Evolutionary conservation across 2,888 invertebrate genomes (phyloP).

Genomic region (Agrilus biguttatus): DNA sequence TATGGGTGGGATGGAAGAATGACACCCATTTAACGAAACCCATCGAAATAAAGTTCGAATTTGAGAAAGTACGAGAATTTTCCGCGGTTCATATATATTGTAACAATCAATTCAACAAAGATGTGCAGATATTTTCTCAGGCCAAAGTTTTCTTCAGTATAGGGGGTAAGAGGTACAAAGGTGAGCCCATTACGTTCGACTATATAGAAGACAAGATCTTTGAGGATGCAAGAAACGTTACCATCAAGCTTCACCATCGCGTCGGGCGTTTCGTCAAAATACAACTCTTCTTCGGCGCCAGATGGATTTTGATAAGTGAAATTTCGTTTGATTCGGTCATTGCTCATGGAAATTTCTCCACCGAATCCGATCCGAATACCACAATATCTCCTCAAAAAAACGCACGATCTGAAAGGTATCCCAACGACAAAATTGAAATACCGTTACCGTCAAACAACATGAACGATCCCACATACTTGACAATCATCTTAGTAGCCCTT

Average conservation of each 20-base stretch:
- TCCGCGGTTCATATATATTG: slow-evolving; percentile 66
- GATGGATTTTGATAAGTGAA: slow-evolving; percentile 86
- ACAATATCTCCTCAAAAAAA: slow-evolving; percentile 35
- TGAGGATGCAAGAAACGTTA: slow-evolving; percentile 68
- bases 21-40: slow-evolving; percentile 50
- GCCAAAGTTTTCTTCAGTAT: slow-evolving; percentile 68
- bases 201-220: slow-evolving; percentile 65
- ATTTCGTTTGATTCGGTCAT: slow-evolving; percentile 71
- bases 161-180: slow-evolving; percentile 56
- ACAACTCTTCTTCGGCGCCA: slow-evolving; percentile 62
- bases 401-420: slow-evolving; percentile 33
- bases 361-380: slow-evolving; percentile 45
- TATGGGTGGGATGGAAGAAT: slow-evolving; percentile 88
- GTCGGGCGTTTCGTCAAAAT: slow-evolving; percentile 70
- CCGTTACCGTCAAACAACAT: slow-evolving; percentile 53
- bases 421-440: slow-evolving; percentile 36
- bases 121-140: slow-evolving; percentile 70
- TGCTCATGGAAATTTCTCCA: slow-evolving; percentile 60
- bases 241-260: slow-evolving; percentile 65
- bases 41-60: slow-evolving; percentile 62
- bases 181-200: slow-evolving; percentile 59
- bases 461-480: slow-evolving; percentile 59
- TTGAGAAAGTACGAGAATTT: slow-evolving; percentile 78
- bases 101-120: slow-evolving; percentile 75
- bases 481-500: slow-evolving; percentile 63